phyloP scores from a whole-genome alignment of 2,113 vertebrate genomes.

The Terrapene triunguis region DNA sequence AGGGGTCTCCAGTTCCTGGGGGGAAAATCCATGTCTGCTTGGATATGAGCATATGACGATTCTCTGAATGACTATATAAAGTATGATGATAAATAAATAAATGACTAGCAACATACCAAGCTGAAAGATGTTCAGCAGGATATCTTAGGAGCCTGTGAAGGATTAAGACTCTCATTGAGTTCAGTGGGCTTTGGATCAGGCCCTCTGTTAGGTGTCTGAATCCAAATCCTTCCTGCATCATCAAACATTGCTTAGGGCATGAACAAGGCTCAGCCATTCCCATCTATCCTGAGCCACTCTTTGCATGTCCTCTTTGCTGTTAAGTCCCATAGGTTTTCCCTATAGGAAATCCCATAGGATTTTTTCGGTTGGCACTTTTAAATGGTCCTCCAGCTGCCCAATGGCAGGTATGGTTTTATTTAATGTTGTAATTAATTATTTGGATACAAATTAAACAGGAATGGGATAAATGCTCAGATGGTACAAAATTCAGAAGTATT shows the following conservation, averaged over 20 bases:
- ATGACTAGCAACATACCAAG: neutral
- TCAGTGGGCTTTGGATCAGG: rapidly evolving
- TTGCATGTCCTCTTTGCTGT: too few relatives aligned
- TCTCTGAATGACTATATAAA: neutral
- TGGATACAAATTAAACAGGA: neutral
- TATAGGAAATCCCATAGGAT: too few relatives aligned
- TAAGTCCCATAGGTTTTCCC: too few relatives aligned
- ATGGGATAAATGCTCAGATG: neutral
- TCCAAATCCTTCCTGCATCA: too few relatives aligned
- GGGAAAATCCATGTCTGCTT: neutral
- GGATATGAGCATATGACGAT: neutral
- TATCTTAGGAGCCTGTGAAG: neutral
- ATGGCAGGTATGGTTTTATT: neutral
- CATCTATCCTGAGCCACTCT: too few relatives aligned
- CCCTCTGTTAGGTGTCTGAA: neutral
- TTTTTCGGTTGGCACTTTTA: too few relatives aligned
- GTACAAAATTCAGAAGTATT: neutral
- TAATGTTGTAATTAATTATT: neutral
- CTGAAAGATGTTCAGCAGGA: neutral
- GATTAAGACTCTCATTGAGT: neutral
- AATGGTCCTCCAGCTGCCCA: too few relatives aligned
- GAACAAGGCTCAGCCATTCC: too few relatives aligned
- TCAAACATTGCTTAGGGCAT: too few relatives aligned
- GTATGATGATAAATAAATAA: neutral
- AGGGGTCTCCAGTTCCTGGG: neutral